Evolutionary conservation across 2,888 invertebrate genomes (phyloP).

Genomic region (Phymatocera aterrima): DNA sequence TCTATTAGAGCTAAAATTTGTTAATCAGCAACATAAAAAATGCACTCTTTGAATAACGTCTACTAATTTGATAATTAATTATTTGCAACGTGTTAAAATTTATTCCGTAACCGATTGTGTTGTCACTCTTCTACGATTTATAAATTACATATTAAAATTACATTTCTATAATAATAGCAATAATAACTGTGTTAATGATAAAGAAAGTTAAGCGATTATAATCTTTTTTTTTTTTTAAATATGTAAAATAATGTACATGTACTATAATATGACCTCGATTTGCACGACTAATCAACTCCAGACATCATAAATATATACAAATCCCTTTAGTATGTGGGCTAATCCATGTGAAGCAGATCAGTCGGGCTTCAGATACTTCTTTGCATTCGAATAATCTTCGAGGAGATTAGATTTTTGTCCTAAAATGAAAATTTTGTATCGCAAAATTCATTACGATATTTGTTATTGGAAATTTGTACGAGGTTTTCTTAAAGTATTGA

Average conservation of each 20-base stretch:
- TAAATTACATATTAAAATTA: constrained; percentile 34
- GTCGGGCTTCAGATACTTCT: no score
- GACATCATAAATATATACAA: background rate
- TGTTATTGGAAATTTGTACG: no score
- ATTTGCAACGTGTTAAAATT: constrained; percentile 35
- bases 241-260: constrained; percentile 26
- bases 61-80: constrained; percentile 34
- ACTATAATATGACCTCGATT: background rate
- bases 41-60: constrained; percentile 52
- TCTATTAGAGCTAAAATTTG: constrained; percentile 59
- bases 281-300: constrained; percentile 13
- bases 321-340: background rate
- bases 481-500: no score
- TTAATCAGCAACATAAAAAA: constrained; percentile 67
- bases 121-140: constrained; percentile 30
- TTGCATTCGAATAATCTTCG: no score
- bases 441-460: no score
- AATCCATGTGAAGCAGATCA: no score
- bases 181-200: background rate
- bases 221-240: constrained; percentile 11
- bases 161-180: constrained; percentile 6
- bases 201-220: background rate
- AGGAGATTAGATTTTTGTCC: no score
- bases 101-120: constrained; percentile 29
- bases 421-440: no score